phyloP scores from a whole-genome alignment of 1,140 invertebrate genomes.

The Onthophagus taurus region DNA sequence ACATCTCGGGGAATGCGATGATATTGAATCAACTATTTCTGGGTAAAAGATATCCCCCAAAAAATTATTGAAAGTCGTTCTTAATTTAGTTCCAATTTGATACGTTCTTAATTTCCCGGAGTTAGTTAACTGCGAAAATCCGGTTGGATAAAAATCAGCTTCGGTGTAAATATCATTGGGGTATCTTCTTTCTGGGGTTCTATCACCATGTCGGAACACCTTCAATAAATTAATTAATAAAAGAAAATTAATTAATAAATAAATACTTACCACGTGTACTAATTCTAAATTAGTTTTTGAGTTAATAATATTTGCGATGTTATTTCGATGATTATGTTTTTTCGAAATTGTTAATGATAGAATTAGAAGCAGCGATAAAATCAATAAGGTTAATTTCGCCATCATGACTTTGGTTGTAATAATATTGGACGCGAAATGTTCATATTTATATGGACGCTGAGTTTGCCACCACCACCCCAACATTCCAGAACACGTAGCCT shows the following conservation, averaged over 20 bases:
- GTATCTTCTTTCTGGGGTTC: conserved; percentile 46
- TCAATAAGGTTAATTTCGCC: too few species aligned
- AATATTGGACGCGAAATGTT: too few species aligned
- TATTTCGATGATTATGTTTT: too few species aligned
- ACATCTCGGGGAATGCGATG: conserved; percentile 48
- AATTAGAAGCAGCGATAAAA: too few species aligned
- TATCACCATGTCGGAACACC: conserved; percentile 63
- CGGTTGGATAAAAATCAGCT: conserved; percentile 1
- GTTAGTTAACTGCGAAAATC: conserved; percentile 17
- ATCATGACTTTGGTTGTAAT: too few species aligned
- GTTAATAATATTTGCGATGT: too few species aligned
- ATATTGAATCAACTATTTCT: conserved; percentile 40
- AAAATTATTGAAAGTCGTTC: conserved; percentile 37
- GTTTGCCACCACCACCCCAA: too few species aligned
- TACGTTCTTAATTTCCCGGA: conserved; percentile 39
- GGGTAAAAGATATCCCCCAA: conserved; percentile 36
- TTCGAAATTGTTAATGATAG: too few species aligned
- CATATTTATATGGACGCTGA: too few species aligned
- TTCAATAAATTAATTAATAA: conserved; percentile 27
- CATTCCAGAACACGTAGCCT: too few species aligned
- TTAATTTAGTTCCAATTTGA: conserved; percentile 37
- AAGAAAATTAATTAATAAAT: background rate
- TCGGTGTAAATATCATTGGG: conserved; percentile 8
- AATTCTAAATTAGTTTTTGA: too few species aligned
- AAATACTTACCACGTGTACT: background rate